Conservation (phyloP, 2,888 invertebrate species). For the Agrotis clavis region DNA sequence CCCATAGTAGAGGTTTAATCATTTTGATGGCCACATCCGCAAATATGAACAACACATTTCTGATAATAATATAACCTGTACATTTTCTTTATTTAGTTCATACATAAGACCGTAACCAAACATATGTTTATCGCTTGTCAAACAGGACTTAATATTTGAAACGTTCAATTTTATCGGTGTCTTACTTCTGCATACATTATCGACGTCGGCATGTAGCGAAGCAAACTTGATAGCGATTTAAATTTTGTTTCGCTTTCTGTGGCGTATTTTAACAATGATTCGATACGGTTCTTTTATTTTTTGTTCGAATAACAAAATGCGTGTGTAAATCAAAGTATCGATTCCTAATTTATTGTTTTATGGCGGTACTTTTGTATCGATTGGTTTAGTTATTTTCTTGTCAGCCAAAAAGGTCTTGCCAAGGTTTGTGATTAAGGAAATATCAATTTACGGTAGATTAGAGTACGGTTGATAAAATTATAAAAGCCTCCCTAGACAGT, state of each 20-base stretch:
- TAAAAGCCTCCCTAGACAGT: no score
- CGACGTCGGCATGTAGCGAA: slow-evolving; percentile 41
- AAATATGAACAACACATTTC: background rate
- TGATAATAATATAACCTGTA: background rate
- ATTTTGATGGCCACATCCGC: background rate
- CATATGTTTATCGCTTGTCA: slow-evolving; percentile 70
- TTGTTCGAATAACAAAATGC: slow-evolving; percentile 42
- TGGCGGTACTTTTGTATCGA: slow-evolving; percentile 9
- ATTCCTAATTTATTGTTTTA: slow-evolving; percentile 49
- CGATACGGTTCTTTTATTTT: slow-evolving; percentile 34
- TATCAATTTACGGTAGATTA: background rate
- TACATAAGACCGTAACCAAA: slow-evolving; percentile 66
- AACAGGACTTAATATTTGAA: slow-evolving; percentile 67
- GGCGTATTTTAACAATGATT: slow-evolving; percentile 59
- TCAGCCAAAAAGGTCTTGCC: background rate
- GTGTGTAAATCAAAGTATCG: slow-evolving; percentile 50
- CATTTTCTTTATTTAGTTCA: slow-evolving; percentile 63
- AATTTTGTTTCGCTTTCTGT: slow-evolving; percentile 54
- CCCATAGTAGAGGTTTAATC: background rate
- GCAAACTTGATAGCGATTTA: slow-evolving; percentile 57
- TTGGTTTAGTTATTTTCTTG: slow-evolving; percentile 14
- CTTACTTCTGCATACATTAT: slow-evolving; percentile 56
- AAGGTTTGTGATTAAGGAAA: background rate
- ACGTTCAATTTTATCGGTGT: slow-evolving; percentile 55
- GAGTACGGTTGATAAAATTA: no score